phyloP scores from a whole-genome alignment of 2,888 invertebrate species.

The Agonopterix alstromeriana region DNA sequence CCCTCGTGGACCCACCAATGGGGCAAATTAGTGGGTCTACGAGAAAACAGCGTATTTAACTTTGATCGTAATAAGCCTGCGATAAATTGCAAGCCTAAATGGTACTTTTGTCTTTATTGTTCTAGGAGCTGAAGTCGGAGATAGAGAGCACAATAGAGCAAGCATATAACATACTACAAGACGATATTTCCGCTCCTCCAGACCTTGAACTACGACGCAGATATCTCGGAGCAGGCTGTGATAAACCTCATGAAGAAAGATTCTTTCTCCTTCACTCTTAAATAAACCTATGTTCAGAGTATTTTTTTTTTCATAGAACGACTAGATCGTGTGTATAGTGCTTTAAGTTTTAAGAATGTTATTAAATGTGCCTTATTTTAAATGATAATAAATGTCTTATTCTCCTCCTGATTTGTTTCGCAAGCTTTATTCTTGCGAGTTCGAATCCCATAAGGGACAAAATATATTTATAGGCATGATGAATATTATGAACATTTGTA shows the following conservation, averaged over 20 bases:
- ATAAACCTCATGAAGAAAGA: conserved; percentile 59
- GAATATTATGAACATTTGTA: no score
- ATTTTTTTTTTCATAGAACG: not conserved
- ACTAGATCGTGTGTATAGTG: not conserved
- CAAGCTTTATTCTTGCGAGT: no score
- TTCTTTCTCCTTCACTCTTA: conserved; percentile 53
- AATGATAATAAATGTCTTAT: no score
- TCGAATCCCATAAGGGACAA: no score
- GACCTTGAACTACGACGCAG: conserved; percentile 59
- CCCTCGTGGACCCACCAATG: no score
- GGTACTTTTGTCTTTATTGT: conserved; percentile 8
- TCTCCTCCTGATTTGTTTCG: no score
- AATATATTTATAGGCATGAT: no score
- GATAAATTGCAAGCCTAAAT: no score
- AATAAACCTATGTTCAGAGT: not conserved
- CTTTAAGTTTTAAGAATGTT: not conserved
- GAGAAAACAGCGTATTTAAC: no score
- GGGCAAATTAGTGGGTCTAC: no score
- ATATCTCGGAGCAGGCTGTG: conserved; percentile 65
- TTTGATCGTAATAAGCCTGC: no score
- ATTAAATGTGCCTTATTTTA: no score
- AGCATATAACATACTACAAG: conserved; percentile 70
- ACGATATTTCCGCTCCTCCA: conserved; percentile 70
- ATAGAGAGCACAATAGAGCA: conserved; percentile 69
- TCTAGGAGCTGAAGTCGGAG: conserved; percentile 62